Conservation (phyloP, 92 coral and sea anemone genomes). For the Zoanthus solanderi region DNA sequence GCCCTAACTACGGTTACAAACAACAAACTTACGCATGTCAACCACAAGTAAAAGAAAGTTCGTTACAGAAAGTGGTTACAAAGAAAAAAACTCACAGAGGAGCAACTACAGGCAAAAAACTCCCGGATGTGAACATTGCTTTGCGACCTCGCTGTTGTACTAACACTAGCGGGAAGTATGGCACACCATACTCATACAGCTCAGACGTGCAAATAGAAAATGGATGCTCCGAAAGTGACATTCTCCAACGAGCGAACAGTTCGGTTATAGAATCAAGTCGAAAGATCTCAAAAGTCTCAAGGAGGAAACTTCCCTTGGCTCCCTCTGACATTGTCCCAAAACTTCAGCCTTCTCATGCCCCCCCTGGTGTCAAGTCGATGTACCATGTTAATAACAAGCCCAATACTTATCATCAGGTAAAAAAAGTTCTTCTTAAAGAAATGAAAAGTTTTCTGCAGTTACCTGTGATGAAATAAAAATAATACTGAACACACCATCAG, state of each 20-base stretch:
- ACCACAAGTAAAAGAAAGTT: neutral
- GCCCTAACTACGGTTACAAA: neutral
- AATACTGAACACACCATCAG: too few relatives aligned
- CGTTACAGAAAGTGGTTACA: neutral
- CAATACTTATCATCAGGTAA: conserved; percentile 12
- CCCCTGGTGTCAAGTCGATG: conserved; percentile 3
- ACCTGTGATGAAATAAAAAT: too few relatives aligned
- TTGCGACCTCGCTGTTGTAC: neutral
- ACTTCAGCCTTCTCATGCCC: neutral
- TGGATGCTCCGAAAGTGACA: conserved; percentile 15
- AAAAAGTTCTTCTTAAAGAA: neutral
- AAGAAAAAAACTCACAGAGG: neutral
- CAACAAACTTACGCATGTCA: neutral
- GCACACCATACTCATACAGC: neutral
- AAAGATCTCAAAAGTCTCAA: conserved; percentile 14
- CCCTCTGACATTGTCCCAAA: conserved; percentile 21
- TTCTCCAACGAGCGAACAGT: neutral
- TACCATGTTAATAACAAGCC: neutral
- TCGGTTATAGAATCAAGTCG: neutral
- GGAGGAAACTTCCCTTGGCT: conserved; percentile 42
- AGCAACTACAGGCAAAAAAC: conserved; percentile 42
- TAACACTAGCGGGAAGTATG: neutral
- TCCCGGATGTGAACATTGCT: conserved; percentile 31
- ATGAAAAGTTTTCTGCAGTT: neutral
- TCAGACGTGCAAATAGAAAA: neutral